A percentile compares a stretch with the other conserved stretches of the same genome.
Conservation (phyloP, 2,888 invertebrate genomes). For the Neoascia interrupta region DNA sequence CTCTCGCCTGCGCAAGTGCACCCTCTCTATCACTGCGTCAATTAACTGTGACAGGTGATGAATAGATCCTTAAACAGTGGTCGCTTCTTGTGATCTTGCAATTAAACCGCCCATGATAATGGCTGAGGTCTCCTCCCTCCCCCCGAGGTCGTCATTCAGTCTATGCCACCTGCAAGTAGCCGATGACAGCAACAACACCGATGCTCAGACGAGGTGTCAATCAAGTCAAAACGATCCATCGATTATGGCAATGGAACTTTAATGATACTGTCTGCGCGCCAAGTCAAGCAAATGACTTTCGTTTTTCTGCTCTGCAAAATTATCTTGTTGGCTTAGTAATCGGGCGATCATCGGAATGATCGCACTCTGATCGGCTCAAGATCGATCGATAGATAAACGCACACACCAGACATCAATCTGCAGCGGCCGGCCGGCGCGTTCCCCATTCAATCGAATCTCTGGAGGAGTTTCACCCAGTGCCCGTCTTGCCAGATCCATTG, state of each 20-base stretch:
- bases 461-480: constrained; percentile 63
- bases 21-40: constrained; percentile 63
- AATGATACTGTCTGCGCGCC: constrained; percentile 63
- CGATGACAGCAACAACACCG: constrained; percentile 21
- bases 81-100: constrained; percentile 55
- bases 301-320: constrained; percentile 56
- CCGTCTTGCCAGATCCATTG: too few species aligned
- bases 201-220: constrained; percentile 66
- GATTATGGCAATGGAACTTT: constrained; percentile 69
- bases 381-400: constrained; percentile 53
- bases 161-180: constrained; percentile 45
- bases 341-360: constrained; percentile 54
- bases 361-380: constrained; percentile 12
- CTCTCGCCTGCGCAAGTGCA: constrained; percentile 27
- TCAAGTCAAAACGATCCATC: constrained; percentile 66
- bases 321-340: constrained; percentile 46
- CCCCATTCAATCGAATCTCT: background rate
- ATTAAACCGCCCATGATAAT: constrained; percentile 51
- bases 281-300: constrained; percentile 67
- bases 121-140: constrained; percentile 1
- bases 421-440: too few species aligned
- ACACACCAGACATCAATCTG: constrained; percentile 37
- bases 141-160: constrained; percentile 44
- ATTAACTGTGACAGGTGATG: constrained; percentile 65
- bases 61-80: constrained; percentile 60